A percentile compares a stretch with the other conserved stretches of the same genome.
Evolutionary conservation across 2,797 vertebrate genomes (phyloP).

Genomic region (Rhinella marina): DNA sequence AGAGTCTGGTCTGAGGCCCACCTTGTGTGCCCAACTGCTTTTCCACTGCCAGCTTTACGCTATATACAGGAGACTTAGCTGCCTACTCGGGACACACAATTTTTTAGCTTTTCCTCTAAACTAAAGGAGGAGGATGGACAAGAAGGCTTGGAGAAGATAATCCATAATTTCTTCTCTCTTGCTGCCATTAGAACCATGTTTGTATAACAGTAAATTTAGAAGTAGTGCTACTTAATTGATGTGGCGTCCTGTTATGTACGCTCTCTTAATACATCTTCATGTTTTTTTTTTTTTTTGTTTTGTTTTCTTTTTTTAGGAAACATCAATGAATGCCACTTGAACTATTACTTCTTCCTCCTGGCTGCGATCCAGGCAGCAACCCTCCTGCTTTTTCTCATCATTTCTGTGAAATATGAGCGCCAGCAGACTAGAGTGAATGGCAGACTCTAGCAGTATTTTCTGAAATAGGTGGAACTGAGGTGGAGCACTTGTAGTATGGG

Average conservation of each 20-base stretch:
- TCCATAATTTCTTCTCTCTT: neutral
- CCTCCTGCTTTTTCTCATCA: conserved; percentile 90
- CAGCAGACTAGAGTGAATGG: conserved; percentile 69
- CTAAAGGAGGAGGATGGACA: neutral
- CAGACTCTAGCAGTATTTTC: conserved; percentile 66
- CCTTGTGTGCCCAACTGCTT: too few species aligned
- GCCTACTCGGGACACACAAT: too few species aligned
- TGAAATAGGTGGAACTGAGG: neutral
- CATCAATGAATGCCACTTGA: conserved; percentile 90
- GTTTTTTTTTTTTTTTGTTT: neutral
- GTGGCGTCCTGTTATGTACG: neutral
- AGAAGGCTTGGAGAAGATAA: neutral
- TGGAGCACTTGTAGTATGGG: neutral
- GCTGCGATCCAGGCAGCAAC: conserved; percentile 92
- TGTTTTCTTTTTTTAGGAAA: conserved; percentile 78
- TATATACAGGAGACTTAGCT: too few species aligned
- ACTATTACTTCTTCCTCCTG: conserved; percentile 98
- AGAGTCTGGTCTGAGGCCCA: too few species aligned
- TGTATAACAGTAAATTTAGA: neutral
- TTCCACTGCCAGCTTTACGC: too few species aligned
- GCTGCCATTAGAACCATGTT: neutral
- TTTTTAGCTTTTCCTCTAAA: neutral
- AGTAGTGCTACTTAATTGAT: neutral
- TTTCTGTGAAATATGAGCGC: conserved; percentile 90
- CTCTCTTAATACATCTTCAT: neutral